phyloP scores from a whole-genome alignment of 2,888 invertebrate genomes.

The Magallana nippona region DNA sequence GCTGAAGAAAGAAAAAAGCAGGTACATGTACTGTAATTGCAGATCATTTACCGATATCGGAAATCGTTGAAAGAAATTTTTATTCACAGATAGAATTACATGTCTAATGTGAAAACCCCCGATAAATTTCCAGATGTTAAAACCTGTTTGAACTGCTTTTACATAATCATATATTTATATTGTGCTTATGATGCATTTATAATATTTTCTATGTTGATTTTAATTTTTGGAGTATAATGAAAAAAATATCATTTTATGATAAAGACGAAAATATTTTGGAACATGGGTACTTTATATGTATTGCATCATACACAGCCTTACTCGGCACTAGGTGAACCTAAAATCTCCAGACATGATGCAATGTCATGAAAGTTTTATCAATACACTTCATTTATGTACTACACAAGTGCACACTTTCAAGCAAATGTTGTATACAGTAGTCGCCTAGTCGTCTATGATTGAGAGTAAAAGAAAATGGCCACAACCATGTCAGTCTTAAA shows the following conservation, averaged over 20 bases:
- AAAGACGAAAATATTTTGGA: too few relatives aligned
- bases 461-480: neutral
- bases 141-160: too few relatives aligned
- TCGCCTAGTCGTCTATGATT: neutral
- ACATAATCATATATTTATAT: too few relatives aligned
- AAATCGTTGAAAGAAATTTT: neutral
- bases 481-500: neutral
- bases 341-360: neutral
- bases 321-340: neutral
- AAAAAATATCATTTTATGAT: too few relatives aligned
- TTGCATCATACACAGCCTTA: conserved; percentile 19
- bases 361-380: conserved; percentile 33
- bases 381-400: neutral
- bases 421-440: too few relatives aligned
- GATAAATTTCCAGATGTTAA: too few relatives aligned
- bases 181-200: too few relatives aligned
- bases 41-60: neutral
- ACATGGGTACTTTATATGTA: neutral
- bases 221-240: too few relatives aligned
- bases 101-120: too few relatives aligned
- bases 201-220: too few relatives aligned
- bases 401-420: neutral
- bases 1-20: conserved; percentile 42
- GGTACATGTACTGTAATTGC: conserved; percentile 37
- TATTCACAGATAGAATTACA: too few relatives aligned